These are phyloP conservation scores for Diadumene lineata DNA, from an alignment of 92 coral and sea anemone species.

Conservation along the genomic window DNA sequence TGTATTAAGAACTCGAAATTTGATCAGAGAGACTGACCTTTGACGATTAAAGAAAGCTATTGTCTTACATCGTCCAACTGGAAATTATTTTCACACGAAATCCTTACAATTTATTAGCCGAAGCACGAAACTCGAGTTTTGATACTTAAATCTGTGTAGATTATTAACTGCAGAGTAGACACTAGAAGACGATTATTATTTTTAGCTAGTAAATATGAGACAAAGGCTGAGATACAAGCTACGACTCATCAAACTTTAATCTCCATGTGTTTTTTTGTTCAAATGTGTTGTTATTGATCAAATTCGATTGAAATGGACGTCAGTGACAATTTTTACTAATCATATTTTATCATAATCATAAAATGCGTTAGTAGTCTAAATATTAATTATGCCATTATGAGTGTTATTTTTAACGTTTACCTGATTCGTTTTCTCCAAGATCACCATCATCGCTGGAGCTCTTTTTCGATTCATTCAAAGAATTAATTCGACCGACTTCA, in stretches of 20 bases:
- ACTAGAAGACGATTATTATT: neutral
- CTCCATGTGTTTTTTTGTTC: constrained; percentile 59
- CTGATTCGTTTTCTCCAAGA: constrained; percentile 87
- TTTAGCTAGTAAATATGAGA: neutral
- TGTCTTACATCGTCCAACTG: neutral
- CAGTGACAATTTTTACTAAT: too few species aligned
- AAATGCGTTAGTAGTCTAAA: neutral
- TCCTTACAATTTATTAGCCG: neutral
- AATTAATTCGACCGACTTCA: constrained; percentile 47
- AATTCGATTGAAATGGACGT: constrained; percentile 29
- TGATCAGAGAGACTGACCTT: neutral
- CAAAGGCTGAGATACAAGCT: constrained; percentile 34
- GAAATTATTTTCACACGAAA: neutral
- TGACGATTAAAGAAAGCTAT: neutral
- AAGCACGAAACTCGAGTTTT: neutral
- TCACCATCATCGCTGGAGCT: constrained; percentile 71
- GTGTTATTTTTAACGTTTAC: constrained; percentile 47
- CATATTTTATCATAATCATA: neutral
- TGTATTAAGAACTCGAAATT: neutral
- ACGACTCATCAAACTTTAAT: constrained; percentile 75
- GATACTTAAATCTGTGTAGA: neutral
- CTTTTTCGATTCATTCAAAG: constrained; percentile 30
- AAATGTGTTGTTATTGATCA: constrained; percentile 54
- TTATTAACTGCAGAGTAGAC: neutral
- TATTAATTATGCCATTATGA: too few species aligned